Percentiles rank a stretch among this genome's conserved stretches.
Evolutionary conservation across 2,888 invertebrate genomes (phyloP).

Genomic region (Pelosia muscerda): DNA sequence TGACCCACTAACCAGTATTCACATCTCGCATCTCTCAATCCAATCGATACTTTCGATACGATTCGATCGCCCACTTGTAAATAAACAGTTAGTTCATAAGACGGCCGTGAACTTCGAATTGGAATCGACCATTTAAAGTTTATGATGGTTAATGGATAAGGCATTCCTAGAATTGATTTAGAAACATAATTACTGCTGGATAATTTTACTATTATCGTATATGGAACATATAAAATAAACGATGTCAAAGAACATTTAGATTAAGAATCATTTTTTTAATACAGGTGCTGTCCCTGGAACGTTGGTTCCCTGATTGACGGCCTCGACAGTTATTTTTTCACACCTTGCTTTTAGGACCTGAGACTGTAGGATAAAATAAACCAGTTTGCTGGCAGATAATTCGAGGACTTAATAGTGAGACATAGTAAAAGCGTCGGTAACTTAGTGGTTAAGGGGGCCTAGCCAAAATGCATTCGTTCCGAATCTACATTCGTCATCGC

Average conservation of each 20-base stretch:
- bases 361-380: no score
- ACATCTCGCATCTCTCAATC: slow-evolving; percentile 54
- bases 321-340: no score
- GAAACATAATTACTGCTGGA: neutral
- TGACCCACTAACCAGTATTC: slow-evolving; percentile 74
- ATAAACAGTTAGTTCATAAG: slow-evolving; percentile 64
- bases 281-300: no score
- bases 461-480: no score
- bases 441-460: no score
- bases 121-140: slow-evolving; percentile 57
- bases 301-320: no score
- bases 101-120: slow-evolving; percentile 67
- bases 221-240: neutral
- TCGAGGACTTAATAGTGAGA: no score
- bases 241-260: neutral
- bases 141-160: slow-evolving; percentile 49
- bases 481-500: no score
- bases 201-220: neutral
- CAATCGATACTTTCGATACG: slow-evolving; percentile 68
- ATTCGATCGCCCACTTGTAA: slow-evolving; percentile 66
- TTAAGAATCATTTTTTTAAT: neutral
- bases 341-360: no score
- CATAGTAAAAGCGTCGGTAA: no score
- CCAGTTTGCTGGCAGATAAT: no score
- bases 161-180: slow-evolving; percentile 14